These are phyloP conservation scores for Merluccius polli DNA, from an alignment of 2,797 vertebrate species.

Conservation along the genomic window DNA sequence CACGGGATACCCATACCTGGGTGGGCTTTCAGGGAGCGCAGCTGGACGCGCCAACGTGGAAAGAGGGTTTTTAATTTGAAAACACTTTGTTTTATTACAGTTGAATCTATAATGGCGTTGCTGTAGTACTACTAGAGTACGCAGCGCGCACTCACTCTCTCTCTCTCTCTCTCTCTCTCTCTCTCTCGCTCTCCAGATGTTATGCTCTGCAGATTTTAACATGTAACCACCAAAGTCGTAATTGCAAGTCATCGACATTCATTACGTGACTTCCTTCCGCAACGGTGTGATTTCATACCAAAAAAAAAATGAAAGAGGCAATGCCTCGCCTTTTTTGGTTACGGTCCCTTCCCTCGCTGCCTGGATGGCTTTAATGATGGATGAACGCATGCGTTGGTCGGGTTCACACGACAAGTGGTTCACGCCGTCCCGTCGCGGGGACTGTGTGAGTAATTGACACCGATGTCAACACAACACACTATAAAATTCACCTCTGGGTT, in stretches of 20 bases:
- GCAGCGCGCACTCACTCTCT: no score
- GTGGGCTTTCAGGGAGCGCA: no score
- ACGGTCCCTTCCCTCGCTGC: constrained; percentile 15
- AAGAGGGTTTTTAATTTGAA: no score
- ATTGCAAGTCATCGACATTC: constrained; percentile 63
- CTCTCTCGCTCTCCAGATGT: constrained; percentile 17
- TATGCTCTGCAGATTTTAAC: constrained; percentile 35
- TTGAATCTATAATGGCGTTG: no score
- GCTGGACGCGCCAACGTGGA: no score
- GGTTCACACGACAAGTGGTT: constrained; percentile 45
- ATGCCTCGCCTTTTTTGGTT: constrained; percentile 42
- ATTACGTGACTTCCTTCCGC: constrained; percentile 56
- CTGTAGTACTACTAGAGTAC: no score
- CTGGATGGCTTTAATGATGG: constrained; percentile 54
- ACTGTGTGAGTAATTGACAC: constrained; percentile 26
- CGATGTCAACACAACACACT: constrained; percentile 16
- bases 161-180: constrained; percentile 9
- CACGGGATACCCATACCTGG: no score
- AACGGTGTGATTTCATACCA: constrained; percentile 52
- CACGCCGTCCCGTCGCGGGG: constrained; percentile 14
- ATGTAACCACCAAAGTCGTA: constrained; percentile 55
- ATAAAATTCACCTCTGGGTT: not conserved
- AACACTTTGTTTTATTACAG: no score
- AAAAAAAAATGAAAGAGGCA: constrained; percentile 6
- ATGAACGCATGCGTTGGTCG: constrained; percentile 45